Conservation (phyloP, 2,797 vertebrate genomes). For the Myioborus miniatus region DNA sequence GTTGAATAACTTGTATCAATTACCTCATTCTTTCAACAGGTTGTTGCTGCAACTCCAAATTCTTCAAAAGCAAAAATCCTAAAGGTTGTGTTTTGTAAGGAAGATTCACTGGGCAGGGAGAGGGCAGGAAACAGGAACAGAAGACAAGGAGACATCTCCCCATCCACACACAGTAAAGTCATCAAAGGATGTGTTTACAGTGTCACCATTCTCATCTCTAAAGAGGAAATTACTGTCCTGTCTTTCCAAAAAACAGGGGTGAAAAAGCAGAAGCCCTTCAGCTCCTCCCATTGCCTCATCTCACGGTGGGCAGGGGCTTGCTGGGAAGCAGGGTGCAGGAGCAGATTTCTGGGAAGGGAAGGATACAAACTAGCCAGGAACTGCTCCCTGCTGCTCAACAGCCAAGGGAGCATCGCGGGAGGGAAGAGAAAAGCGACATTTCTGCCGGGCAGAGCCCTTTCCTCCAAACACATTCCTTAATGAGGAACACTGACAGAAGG, state of each 20-base stretch:
- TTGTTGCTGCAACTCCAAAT: background rate
- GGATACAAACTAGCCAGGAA: background rate
- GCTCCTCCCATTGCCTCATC: background rate
- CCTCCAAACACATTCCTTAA: background rate
- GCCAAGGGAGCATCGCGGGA: background rate
- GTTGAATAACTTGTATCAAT: no score
- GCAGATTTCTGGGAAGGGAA: background rate
- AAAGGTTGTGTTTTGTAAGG: background rate
- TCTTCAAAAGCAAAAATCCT: background rate
- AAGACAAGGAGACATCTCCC: background rate
- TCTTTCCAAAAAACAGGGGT: background rate
- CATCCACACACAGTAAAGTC: background rate
- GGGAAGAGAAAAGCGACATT: fast-evolving
- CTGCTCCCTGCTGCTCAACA: background rate
- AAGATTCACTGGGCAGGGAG: background rate
- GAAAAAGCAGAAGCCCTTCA: background rate
- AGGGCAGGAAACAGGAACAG: background rate
- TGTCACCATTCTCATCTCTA: background rate
- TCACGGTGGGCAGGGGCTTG: background rate
- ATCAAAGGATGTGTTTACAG: background rate
- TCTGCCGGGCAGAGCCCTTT: background rate
- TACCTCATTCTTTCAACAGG: background rate
- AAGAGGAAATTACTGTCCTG: background rate
- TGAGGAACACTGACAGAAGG: background rate
- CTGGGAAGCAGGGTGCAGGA: background rate